Base-by-base conservation (phyloP, 2,113 vertebrate genomes). In the Calypte anna region DNA sequence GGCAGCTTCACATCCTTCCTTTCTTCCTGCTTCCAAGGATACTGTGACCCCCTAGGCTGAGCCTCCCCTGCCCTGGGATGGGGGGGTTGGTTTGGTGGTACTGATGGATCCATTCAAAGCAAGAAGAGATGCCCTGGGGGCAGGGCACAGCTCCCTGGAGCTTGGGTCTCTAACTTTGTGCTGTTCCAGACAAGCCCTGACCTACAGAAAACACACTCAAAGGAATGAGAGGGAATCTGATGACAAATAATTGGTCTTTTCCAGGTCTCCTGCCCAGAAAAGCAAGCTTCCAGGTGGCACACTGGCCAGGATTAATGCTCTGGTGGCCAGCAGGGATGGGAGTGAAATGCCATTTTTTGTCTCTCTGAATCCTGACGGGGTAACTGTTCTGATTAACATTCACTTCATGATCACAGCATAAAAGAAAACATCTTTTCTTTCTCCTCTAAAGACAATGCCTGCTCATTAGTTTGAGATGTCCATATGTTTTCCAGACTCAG, bases 401-500 rank as follows among this genome's bases (percentile, higher is more conserved):
- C 79, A n/a, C 19, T 63, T 55, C 68, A 59, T 25, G 81, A 77
- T 50, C 67, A 14, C 46, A 86, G 77, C 86, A 70, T 81, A 88
- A 64, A 70, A 51, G 46, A 66, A 92, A 90, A 38, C 51, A 73
- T 74, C 63, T 80, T 80, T 95, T 68, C 67, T 75, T 82, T 86
- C 72, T 75, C 62, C 67, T 76, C 43, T 59, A 20, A 86, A 88
- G 79, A 64, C 63, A 91, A 64, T 54, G 50, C 51, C 51, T 81
- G 86, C 77, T 84, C 67, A 30, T 92, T 91, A 73, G 55, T 86
- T 92, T 77, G 69, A 62, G 68, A 61, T 91, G 80, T 36, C 86
- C 77, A 18, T 83, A 69, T 86, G 83, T 93, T 70, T 93, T 90
- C 81, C 6, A 16, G 86, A 66, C 36, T 66, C 70, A 61, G 59